Evolutionary conservation across 2,888 invertebrate genomes (phyloP), one percentile per base, ranked within the genome.

Genomic region (Lasioglossum lativentre): DNA sequence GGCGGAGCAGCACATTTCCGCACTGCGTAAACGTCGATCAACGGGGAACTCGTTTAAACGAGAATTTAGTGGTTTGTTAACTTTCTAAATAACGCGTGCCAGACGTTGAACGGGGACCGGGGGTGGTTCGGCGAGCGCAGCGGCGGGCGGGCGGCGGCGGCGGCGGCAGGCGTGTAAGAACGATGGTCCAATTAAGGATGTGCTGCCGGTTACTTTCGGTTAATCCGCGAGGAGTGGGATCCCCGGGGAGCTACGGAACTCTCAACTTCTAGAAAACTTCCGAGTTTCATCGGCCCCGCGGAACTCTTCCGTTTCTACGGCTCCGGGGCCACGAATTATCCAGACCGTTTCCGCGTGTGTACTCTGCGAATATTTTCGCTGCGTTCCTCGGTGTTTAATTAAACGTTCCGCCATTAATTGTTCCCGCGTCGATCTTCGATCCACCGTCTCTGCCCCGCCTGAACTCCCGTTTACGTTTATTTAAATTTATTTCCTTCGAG

Each of bases 121-220:
- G 59, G 59, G 59, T 63, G 59, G 59, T 63, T 63, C 30, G 59
- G 59, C 27, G 27, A 63, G 59, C 59, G n/a, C 59, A 66, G 72
- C 16, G 68, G 42, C 59, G 82, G 38, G 70, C 40, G 79, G 82
- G n/a, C n/a, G n/a, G n/a, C n/a, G n/a, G n/a, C 78, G 68, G 81
- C 71, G 66, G 85, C 76, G 85, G 84, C 66, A 83, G 84, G 86
- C 84, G 86, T 83, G 86, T 75, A 88, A 88, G 90, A 90, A 86
- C 88, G 86, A 90, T 90, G 88, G 82, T 88, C 86, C 90, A 90
- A 90, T 90, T 90, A 90, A 90, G 89, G 81, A 88, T 88, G 86
- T 86, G 89, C 86, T 73, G 85, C 82, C 73, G 86, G 88, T 89
- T 90, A 89, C 88, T 86, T 79, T 83, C 86, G 73, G 75, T 82